Conservation (phyloP, 1,140 invertebrate genomes). For the Drosophila willistoni region DNA sequence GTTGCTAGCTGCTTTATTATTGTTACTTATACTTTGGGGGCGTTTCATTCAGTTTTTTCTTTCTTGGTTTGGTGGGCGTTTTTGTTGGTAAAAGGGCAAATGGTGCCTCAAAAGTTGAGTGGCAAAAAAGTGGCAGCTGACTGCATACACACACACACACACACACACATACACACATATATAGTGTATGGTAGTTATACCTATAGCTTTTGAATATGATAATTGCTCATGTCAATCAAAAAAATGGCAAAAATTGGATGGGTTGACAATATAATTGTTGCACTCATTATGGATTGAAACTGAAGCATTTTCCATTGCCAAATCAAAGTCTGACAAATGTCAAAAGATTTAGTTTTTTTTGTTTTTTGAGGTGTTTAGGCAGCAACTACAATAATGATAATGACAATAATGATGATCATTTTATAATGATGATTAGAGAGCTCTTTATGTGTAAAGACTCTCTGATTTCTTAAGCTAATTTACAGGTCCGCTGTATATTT, state of each 20-base stretch:
- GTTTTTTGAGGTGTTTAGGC: slow-evolving; percentile 21
- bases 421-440: slow-evolving; percentile 32
- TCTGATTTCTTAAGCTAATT: slow-evolving; percentile 46
- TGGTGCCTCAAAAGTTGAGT: slow-evolving; percentile 37
- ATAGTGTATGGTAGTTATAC: slow-evolving; percentile 7
- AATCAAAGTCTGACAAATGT: slow-evolving; percentile 60
- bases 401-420: slow-evolving; percentile 45
- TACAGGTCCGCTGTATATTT: slow-evolving; percentile 12
- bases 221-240: slow-evolving; percentile 65
- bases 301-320: slow-evolving; percentile 52
- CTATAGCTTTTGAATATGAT: slow-evolving; percentile 57
- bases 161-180: neutral
- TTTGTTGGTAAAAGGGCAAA: slow-evolving; percentile 54
- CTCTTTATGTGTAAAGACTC: slow-evolving; percentile 26
- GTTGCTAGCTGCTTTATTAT: slow-evolving; percentile 17
- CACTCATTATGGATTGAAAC: slow-evolving; percentile 44
- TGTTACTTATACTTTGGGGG: slow-evolving; percentile 14
- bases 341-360: slow-evolving; percentile 35
- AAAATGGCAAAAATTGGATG: slow-evolving; percentile 29
- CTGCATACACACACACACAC: neutral
- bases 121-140: slow-evolving; percentile 36
- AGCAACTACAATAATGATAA: slow-evolving; percentile 22
- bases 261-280: slow-evolving; percentile 71
- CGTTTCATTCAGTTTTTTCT: neutral
- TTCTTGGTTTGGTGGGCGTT: slow-evolving; percentile 20